phyloP scores from a whole-genome alignment of 2,888 invertebrate genomes.

The Gerris lacustris region DNA sequence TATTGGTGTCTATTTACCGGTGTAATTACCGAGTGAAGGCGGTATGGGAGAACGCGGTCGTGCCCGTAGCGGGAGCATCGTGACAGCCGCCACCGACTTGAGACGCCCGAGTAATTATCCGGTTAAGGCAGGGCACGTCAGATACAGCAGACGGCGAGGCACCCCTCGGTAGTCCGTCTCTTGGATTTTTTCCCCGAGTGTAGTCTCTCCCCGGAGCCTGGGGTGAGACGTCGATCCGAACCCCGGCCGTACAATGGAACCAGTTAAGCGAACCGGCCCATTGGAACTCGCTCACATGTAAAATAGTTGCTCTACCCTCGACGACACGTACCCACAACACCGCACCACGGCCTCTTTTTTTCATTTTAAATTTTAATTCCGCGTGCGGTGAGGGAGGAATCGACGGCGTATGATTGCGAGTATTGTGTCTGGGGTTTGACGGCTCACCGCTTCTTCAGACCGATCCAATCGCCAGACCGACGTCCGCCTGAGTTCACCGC shows the following conservation, averaged over 20 bases:
- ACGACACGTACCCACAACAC: constrained; percentile 9
- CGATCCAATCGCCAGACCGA: neutral
- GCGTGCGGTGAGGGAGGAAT: constrained; percentile 5
- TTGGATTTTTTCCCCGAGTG: constrained; percentile 18
- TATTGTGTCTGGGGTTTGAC: neutral
- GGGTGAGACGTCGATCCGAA: constrained; percentile 11
- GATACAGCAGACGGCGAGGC: neutral
- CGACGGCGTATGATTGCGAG: neutral
- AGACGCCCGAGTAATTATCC: neutral
- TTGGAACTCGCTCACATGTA: constrained; percentile 27
- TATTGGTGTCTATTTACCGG: too few species aligned
- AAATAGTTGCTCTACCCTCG: constrained; percentile 24
- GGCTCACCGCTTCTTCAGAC: neutral
- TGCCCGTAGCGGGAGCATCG: too few species aligned
- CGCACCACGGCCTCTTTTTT: constrained; percentile 8
- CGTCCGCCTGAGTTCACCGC: too few species aligned
- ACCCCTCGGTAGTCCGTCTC: constrained; percentile 20
- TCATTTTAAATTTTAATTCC: constrained; percentile 27
- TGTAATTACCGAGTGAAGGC: too few species aligned
- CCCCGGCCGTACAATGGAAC: constrained; percentile 21
- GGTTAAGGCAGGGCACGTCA: neutral
- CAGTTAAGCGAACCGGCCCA: constrained; percentile 25
- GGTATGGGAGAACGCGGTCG: too few species aligned
- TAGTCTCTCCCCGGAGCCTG: constrained; percentile 6
- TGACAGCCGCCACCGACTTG: too few species aligned